Evolutionary conservation across 1,140 invertebrate species (phyloP).

Genomic region (Ceratoteleas bidentatus): DNA sequence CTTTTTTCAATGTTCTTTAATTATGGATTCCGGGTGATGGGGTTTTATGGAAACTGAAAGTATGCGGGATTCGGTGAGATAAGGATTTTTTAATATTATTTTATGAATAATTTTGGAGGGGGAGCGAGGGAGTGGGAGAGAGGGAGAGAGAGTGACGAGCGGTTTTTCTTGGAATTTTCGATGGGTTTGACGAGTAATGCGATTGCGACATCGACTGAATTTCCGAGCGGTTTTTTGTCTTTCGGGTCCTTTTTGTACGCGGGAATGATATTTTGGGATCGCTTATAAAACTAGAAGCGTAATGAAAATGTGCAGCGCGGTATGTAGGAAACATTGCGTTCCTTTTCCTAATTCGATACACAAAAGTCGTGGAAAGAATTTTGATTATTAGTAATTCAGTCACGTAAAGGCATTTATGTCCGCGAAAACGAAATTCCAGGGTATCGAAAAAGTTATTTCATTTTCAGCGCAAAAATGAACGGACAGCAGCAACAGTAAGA

Average conservation of each 20-base stretch:
- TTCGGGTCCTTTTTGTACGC: neutral
- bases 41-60: too few species aligned
- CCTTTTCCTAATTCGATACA: neutral
- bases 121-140: too few species aligned
- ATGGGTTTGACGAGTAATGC: too few species aligned
- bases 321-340: neutral
- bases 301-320: neutral
- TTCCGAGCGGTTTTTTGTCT: too few species aligned
- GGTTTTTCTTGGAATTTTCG: too few species aligned
- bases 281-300: neutral
- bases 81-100: too few species aligned
- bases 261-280: neutral
- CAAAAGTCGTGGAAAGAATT: neutral
- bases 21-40: neutral
- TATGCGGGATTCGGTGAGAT: too few species aligned
- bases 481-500: neutral
- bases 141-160: too few species aligned
- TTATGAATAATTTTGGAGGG: too few species aligned
- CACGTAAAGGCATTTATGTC: slow-evolving; percentile 22
- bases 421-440: slow-evolving; percentile 5
- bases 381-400: slow-evolving; percentile 11
- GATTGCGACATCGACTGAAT: too few species aligned
- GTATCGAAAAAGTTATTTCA: slow-evolving; percentile 11
- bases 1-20: neutral
- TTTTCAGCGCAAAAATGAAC: slow-evolving; percentile 7